These are phyloP conservation scores for Frankliniella fusca DNA, from an alignment of 2,888 invertebrate genomes.

Conservation along the genomic window DNA sequence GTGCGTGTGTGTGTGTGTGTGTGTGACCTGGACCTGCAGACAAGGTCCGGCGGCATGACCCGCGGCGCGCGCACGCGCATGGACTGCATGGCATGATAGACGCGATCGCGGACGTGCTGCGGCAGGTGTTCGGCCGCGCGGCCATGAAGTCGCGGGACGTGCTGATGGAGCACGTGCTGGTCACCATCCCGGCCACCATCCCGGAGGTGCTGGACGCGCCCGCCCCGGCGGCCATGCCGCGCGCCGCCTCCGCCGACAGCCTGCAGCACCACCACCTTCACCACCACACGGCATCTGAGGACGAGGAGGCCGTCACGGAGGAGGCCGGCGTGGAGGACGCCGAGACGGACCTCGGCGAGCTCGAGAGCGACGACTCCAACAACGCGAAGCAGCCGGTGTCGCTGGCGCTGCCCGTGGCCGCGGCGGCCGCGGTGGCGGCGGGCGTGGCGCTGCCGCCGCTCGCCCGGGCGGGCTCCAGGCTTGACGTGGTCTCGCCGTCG, in stretches of 20 bases:
- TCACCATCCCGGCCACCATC: conserved; percentile 7
- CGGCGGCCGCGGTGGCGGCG: not conserved
- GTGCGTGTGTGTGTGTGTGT: not conserved
- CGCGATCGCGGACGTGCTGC: not conserved
- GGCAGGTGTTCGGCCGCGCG: not conserved
- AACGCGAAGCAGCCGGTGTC: not conserved
- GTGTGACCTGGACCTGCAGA: not conserved
- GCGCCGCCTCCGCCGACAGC: not conserved
- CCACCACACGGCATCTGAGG: conserved; percentile 4
- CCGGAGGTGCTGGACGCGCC: conserved; percentile 6
- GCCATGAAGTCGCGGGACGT: conserved; percentile 15
- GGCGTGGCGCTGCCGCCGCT: not conserved
- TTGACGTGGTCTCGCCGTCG: too few relatives aligned
- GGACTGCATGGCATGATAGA: not conserved
- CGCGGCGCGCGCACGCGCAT: too few relatives aligned
- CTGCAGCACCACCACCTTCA: not conserved
- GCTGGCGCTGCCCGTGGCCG: not conserved
- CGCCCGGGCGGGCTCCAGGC: too few relatives aligned
- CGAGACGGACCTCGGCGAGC: not conserved
- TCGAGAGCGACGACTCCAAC: conserved; percentile 15
- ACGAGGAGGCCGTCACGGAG: not conserved
- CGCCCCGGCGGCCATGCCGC: not conserved
- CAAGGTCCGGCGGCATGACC: not conserved
- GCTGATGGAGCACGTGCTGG: conserved; percentile 12
- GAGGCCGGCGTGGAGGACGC: not conserved